Evolutionary conservation across 2,113 vertebrate species (phyloP).

Genomic region (Callospermophilus lateralis): DNA sequence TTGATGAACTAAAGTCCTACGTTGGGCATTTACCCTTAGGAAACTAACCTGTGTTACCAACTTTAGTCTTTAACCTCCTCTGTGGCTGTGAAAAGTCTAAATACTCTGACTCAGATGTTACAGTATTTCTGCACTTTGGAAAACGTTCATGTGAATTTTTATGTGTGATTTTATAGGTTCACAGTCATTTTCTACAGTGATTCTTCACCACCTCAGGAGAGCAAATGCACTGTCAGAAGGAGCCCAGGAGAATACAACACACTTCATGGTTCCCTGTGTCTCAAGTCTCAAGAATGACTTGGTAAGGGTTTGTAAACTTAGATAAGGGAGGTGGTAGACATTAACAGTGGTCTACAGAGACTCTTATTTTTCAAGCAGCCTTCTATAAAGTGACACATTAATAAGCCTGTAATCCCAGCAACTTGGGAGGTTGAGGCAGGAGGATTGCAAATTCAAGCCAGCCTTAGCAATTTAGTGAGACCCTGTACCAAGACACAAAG

Average conservation of each 20-base stretch:
- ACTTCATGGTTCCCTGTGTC: background rate
- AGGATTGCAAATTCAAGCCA: too few species aligned
- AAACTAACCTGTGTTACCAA: background rate
- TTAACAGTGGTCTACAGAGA: background rate
- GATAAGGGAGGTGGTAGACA: background rate
- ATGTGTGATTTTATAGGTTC: background rate
- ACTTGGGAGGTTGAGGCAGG: too few species aligned
- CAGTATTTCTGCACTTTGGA: background rate
- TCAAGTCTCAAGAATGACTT: background rate
- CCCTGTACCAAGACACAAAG: too few species aligned
- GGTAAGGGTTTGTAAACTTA: background rate
- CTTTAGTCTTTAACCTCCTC: background rate
- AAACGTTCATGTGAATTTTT: background rate
- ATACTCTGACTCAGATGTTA: background rate
- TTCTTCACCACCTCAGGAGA: background rate
- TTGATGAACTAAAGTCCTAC: background rate
- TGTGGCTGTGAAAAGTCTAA: background rate
- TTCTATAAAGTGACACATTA: background rate
- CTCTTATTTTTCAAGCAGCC: background rate
- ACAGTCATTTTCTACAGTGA: background rate
- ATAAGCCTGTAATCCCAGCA: too few species aligned
- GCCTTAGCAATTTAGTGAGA: too few species aligned
- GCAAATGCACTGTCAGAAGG: background rate
- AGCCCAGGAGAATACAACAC: background rate
- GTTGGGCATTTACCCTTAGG: background rate